phyloP scores from a whole-genome alignment of 1,140 invertebrate species.

The Macrobrachium rosenbergii region DNA sequence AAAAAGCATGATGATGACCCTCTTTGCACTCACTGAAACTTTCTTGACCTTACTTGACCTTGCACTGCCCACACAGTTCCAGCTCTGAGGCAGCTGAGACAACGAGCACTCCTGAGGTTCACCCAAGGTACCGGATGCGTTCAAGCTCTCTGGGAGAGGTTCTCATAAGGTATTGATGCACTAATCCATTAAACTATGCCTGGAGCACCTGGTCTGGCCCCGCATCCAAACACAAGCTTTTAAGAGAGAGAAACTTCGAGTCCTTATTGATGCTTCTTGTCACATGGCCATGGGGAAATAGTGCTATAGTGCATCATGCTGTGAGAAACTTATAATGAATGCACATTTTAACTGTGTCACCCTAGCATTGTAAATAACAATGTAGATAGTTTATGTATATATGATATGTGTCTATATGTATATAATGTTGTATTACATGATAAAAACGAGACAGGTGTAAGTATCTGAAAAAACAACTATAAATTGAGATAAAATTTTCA shows the following conservation, averaged over 20 bases:
- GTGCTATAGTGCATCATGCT: constrained; percentile 54
- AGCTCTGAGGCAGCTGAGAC: constrained; percentile 59
- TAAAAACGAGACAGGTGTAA: too few relatives aligned
- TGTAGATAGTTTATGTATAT: background rate
- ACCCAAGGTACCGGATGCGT: constrained; percentile 59
- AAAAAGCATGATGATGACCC: constrained; percentile 29
- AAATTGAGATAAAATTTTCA: too few relatives aligned
- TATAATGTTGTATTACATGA: too few relatives aligned
- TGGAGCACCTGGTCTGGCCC: constrained; percentile 61
- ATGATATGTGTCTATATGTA: too few relatives aligned
- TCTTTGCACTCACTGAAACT: constrained; percentile 51
- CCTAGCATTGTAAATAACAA: background rate
- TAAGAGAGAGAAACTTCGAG: constrained; percentile 17
- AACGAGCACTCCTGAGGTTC: constrained; percentile 56
- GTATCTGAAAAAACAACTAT: too few relatives aligned
- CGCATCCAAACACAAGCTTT: constrained; percentile 51
- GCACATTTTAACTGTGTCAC: constrained; percentile 11
- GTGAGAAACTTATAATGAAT: constrained; percentile 21
- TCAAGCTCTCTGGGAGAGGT: constrained; percentile 61
- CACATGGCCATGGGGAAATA: constrained; percentile 35
- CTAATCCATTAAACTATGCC: constrained; percentile 55
- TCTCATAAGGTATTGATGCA: constrained; percentile 61
- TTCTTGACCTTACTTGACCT: constrained; percentile 58
- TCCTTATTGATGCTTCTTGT: constrained; percentile 49
- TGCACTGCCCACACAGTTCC: constrained; percentile 61